A percentile compares a stretch with the other conserved stretches of the same genome.
Evolutionary conservation across 2,113 vertebrate species (phyloP).

Genomic region (Litocranius walleri): DNA sequence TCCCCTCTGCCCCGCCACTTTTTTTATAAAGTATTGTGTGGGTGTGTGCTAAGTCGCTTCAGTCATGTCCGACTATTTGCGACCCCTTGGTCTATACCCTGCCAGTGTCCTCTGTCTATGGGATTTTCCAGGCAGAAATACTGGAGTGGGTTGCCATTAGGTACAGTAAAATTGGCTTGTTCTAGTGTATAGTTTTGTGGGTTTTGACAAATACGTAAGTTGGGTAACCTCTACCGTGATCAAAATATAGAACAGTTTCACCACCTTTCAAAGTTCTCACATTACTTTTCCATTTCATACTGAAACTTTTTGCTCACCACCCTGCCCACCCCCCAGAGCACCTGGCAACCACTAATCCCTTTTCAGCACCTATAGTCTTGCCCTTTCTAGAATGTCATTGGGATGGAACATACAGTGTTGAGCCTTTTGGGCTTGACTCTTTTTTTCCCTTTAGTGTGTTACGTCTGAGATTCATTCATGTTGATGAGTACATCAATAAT

Average conservation of each 20-base stretch:
- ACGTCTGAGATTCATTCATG: neutral
- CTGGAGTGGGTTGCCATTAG: neutral
- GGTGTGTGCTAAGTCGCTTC: neutral
- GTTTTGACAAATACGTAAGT: neutral
- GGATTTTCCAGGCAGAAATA: neutral
- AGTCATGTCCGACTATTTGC: neutral
- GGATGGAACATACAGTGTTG: neutral
- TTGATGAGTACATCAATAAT: neutral
- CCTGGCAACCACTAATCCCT: neutral
- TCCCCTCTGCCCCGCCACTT: neutral
- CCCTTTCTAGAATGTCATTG: neutral
- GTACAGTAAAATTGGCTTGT: neutral
- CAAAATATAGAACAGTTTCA: neutral
- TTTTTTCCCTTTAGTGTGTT: neutral
- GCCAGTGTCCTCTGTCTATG: neutral
- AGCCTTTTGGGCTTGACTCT: neutral
- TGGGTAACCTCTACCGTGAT: neutral
- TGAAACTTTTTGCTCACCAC: neutral
- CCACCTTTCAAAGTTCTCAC: neutral
- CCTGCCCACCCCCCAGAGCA: neutral
- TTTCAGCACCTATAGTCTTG: neutral
- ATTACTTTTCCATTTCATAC: neutral
- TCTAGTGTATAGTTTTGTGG: neutral
- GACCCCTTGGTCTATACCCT: neutral
- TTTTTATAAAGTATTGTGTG: neutral